Base-by-base conservation (phyloP, 2,888 invertebrate species). In the Pseudococcus viburni region DNA sequence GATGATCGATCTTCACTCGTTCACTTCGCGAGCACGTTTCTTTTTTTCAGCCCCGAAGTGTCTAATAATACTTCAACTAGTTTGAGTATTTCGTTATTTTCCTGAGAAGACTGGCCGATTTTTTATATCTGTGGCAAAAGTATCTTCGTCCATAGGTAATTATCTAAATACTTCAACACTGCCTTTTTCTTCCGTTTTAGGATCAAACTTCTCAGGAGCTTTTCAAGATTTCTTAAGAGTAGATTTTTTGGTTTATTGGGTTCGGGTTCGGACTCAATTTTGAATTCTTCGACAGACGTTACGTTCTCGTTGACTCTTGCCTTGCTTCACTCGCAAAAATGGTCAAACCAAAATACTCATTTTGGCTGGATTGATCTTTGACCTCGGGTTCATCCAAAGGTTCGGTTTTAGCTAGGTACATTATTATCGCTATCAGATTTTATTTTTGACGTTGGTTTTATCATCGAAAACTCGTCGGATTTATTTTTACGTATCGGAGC, bases 21-120 rank as follows among this genome's bases (percentile, higher is more conserved):
- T n/a, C n/a, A n/a, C n/a, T n/a, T n/a, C n/a, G n/a, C n/a, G n/a
- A n/a, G n/a, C n/a, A n/a, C n/a, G n/a, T n/a, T n/a, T n/a, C n/a
- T n/a, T n/a, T n/a, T n/a, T n/a, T n/a, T n/a, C n/a, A n/a, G n/a
- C n/a, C n/a, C n/a, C n/a, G n/a, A n/a, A n/a, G n/a, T n/a, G n/a
- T n/a, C n/a, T n/a, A n/a, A n/a, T n/a, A n/a, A n/a, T n/a, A n/a
- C 95, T 92, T 96, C 94, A 77, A 98, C 93, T 9, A 95, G 95
- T 91, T 94, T 89, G 39, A 91, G 90, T 85, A 92, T 90, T 55
- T 91, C 91, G 1, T 90, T 90, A 42, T 92, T 91, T 90, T 93
- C 92, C 91, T 92, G 91, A 91, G 94, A 95, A 91, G 95, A 86
- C 94, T 93, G 90, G 95, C 95, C 4, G 94, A 94, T 84, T 94